A percentile compares a stretch with the other conserved stretches of the same genome.
These are phyloP conservation scores for Sylvilagus floridanus DNA, from an alignment of 2,797 vertebrate species.

Conservation along the genomic window DNA sequence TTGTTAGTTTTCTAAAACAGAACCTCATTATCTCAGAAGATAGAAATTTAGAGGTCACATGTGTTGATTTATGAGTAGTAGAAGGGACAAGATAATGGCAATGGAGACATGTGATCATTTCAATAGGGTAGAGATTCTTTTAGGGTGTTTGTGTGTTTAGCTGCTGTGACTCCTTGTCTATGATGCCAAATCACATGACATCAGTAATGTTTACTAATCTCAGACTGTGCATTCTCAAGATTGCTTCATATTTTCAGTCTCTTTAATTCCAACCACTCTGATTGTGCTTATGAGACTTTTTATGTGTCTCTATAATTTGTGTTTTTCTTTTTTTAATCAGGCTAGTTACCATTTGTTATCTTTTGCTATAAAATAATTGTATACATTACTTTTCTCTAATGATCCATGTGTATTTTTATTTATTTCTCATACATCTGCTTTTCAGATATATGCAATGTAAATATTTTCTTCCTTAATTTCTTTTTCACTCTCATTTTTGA, in stretches of 20 bases:
- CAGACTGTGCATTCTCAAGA: neutral
- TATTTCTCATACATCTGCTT: neutral
- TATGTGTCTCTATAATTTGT: neutral
- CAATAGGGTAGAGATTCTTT: neutral
- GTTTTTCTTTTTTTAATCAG: neutral
- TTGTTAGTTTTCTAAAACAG: neutral
- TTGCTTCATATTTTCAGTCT: neutral
- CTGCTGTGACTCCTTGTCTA: neutral
- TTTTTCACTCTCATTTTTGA: neutral
- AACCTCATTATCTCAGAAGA: neutral
- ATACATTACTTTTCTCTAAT: neutral
- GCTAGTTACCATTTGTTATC: neutral
- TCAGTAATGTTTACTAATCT: neutral
- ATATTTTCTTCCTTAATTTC: neutral
- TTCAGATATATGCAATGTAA: neutral
- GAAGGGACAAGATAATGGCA: neutral
- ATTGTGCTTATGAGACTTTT: neutral
- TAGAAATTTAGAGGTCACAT: neutral
- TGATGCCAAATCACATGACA: neutral
- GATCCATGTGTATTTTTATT: neutral
- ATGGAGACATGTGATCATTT: neutral
- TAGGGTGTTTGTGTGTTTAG: neutral
- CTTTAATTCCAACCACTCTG: neutral
- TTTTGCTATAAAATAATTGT: neutral
- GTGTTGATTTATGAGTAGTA: neutral